A percentile compares a stretch with the other conserved stretches of the same genome.
These are phyloP conservation scores for Dasysyrphus albostriatus DNA, from an alignment of 2,888 invertebrate species.

Conservation along the genomic window DNA sequence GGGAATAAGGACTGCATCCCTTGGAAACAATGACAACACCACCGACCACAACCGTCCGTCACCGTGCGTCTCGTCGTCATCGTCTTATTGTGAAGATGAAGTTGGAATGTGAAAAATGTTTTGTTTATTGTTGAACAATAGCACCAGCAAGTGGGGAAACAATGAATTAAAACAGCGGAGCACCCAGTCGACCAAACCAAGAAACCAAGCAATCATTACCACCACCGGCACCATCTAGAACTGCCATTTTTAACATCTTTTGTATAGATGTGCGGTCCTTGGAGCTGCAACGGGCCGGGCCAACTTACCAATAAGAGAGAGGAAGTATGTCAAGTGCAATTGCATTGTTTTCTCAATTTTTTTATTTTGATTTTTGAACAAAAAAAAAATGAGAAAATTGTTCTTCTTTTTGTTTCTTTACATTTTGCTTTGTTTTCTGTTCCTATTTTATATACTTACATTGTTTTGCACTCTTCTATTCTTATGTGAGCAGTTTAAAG, in stretches of 20 bases:
- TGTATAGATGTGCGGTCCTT: constrained; percentile 30
- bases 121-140: constrained; percentile 72
- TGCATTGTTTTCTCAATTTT: constrained; percentile 48
- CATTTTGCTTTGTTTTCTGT: constrained; percentile 33
- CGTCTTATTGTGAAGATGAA: constrained; percentile 26
- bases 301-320: constrained; percentile 66
- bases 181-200: constrained; percentile 48
- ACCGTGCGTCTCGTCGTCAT: not conserved
- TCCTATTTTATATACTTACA: not conserved
- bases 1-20: constrained; percentile 32
- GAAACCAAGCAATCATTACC: constrained; percentile 27
- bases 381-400: constrained; percentile 48
- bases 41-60: constrained; percentile 16
- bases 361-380: constrained; percentile 45
- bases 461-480: constrained; percentile 17
- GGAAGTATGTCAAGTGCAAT: constrained; percentile 75
- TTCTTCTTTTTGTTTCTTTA: constrained; percentile 47
- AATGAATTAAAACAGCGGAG: constrained; percentile 60
- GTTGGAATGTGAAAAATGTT: constrained; percentile 64
- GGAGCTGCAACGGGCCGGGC: constrained; percentile 35
- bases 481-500: constrained; percentile 38
- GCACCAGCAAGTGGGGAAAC: constrained; percentile 47
- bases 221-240: constrained; percentile 20
- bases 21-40: constrained; percentile 65
- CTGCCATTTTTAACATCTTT: constrained; percentile 26